phyloP scores from a whole-genome alignment of 2,113 vertebrate genomes.

The Limnothrissa miodon region DNA sequence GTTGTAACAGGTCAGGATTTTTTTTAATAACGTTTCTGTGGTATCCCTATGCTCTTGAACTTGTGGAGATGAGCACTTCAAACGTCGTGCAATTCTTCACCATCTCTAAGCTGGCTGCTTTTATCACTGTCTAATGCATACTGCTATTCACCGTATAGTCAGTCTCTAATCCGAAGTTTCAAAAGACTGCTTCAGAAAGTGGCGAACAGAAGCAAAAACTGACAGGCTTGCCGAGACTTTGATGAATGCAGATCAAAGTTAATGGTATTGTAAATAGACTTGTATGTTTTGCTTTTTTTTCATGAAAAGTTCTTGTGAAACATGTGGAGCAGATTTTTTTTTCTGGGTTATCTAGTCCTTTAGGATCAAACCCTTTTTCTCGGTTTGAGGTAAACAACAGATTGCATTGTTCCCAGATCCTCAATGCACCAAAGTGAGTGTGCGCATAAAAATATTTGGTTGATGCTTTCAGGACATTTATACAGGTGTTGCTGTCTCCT shows the following conservation, averaged over 20 bases:
- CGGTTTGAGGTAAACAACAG: slow-evolving; percentile 2
- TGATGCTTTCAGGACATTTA: neutral
- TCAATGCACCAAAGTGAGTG: neutral
- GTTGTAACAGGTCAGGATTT: neutral
- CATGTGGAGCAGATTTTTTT: neutral
- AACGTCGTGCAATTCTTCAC: slow-evolving; percentile 31
- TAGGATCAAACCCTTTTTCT: neutral
- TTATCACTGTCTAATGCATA: slow-evolving; percentile 15
- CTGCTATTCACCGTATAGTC: neutral
- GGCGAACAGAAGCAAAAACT: neutral
- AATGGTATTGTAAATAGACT: neutral
- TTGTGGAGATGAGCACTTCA: slow-evolving; percentile 8
- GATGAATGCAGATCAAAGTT: slow-evolving; percentile 3
- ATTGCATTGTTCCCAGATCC: slow-evolving; percentile 10
- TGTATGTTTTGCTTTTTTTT: neutral
- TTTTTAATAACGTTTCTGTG: neutral
- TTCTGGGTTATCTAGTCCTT: neutral
- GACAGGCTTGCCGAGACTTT: neutral
- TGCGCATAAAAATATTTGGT: neutral
- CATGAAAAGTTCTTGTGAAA: neutral
- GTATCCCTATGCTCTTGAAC: slow-evolving; percentile 13
- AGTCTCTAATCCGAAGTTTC: neutral
- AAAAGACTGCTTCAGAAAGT: neutral
- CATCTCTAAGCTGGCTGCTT: slow-evolving; percentile 4
- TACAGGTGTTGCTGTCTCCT: slow-evolving; percentile 31